phyloP scores from a whole-genome alignment of 2,113 vertebrate species.

The Seriola aureovittata region DNA sequence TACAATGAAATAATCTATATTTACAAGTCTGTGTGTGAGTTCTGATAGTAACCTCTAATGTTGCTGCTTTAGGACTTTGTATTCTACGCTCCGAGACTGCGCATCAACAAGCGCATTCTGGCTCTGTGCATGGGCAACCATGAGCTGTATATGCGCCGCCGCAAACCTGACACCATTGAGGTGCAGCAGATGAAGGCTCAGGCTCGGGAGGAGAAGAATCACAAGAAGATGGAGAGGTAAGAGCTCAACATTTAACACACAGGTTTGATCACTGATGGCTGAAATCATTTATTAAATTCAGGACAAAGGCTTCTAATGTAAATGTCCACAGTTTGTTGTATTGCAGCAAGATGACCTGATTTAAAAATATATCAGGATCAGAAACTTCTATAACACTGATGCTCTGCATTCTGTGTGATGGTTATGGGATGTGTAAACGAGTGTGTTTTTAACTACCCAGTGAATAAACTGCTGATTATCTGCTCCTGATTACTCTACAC shows the following conservation, averaged over 20 bases:
- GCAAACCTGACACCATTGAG: conserved; percentile 97
- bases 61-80: conserved; percentile 91
- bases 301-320: neutral
- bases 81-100: conserved; percentile 95
- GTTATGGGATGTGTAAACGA: neutral
- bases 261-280: neutral
- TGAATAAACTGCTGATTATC: neutral
- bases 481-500: neutral
- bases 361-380: neutral
- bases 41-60: neutral
- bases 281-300: neutral
- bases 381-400: neutral
- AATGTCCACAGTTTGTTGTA: neutral
- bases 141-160: conserved; percentile 97
- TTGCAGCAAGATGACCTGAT: neutral
- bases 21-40: neutral
- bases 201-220: conserved; percentile 95
- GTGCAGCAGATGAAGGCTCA: conserved; percentile 99
- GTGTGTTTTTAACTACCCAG: neutral
- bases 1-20: neutral
- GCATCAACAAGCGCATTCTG: conserved; percentile 97
- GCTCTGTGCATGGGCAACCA: conserved; percentile 99
- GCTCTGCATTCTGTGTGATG: neutral
- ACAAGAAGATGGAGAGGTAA: conserved; percentile 97
- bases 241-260: neutral